Percentiles rank a stretch among this genome's conserved stretches.
Conservation (phyloP, 2,888 invertebrate genomes). For the Vanessa cardui region DNA sequence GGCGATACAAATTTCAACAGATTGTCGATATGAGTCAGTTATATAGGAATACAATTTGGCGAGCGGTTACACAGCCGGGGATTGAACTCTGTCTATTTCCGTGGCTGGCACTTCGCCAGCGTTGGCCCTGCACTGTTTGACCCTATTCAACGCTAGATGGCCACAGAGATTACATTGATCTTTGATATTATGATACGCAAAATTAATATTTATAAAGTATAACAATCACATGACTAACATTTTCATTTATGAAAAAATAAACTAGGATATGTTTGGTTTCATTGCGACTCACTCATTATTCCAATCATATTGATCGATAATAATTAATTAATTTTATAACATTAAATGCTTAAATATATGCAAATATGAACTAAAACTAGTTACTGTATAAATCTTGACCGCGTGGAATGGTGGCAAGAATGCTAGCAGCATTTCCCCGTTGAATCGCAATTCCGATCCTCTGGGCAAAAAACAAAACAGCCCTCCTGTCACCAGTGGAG, state of each 20-base stretch:
- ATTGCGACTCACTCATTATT: no score
- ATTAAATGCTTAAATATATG: no score
- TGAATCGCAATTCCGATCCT: no score
- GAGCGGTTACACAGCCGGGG: constrained; percentile 59
- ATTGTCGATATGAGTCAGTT: constrained; percentile 60
- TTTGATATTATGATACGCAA: background rate
- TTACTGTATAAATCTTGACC: no score
- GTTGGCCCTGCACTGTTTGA: constrained; percentile 56
- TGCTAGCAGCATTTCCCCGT: no score
- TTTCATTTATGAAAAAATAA: background rate
- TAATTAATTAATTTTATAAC: no score
- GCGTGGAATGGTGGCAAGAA: no score
- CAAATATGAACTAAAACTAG: no score
- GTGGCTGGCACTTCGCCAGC: constrained; percentile 64
- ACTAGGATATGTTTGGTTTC: no score
- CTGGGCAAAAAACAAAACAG: no score
- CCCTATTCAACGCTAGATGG: constrained; percentile 52
- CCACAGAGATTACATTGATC: background rate
- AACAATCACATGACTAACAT: background rate
- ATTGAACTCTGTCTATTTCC: constrained; percentile 75
- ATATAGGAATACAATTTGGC: constrained; percentile 69
- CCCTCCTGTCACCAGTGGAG: no score
- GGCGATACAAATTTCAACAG: constrained; percentile 18
- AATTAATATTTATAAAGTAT: background rate
- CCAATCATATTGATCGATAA: no score